phyloP scores from a whole-genome alignment of 2,113 vertebrate genomes.

The Phaethon lepturus region DNA sequence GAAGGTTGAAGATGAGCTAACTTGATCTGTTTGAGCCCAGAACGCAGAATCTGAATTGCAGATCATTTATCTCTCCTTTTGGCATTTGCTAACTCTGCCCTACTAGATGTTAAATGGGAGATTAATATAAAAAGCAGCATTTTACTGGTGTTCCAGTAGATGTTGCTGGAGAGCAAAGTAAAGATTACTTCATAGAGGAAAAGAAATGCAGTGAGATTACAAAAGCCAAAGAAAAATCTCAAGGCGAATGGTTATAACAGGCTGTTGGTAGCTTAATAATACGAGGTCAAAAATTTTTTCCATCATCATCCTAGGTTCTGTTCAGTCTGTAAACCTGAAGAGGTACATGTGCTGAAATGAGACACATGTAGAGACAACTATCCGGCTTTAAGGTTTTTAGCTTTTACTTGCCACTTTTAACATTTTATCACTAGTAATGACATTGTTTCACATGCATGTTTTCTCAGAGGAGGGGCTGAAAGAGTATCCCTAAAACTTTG shows the following conservation, averaged over 20 bases:
- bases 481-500: constrained; percentile 31
- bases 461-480: constrained; percentile 62
- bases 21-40: neutral
- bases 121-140: constrained; percentile 80
- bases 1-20: neutral
- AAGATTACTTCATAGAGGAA: constrained; percentile 64
- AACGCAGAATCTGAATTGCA: neutral
- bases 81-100: constrained; percentile 68
- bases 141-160: constrained; percentile 85
- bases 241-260: constrained; percentile 60
- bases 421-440: constrained; percentile 58
- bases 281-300: constrained; percentile 63
- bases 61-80: constrained; percentile 18
- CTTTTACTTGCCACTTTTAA: constrained; percentile 64
- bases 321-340: constrained; percentile 1
- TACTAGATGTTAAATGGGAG: constrained; percentile 71
- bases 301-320: neutral
- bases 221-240: constrained; percentile 64
- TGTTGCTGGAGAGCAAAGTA: constrained; percentile 87
- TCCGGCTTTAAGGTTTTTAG: constrained; percentile 51
- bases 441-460: constrained; percentile 56
- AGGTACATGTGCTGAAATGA: neutral
- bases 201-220: constrained; percentile 67
- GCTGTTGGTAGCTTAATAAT: constrained; percentile 71
- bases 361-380: neutral